These are phyloP conservation scores for Phyllotreta cruciferae DNA, from an alignment of 2,888 invertebrate species.

Conservation along the genomic window DNA sequence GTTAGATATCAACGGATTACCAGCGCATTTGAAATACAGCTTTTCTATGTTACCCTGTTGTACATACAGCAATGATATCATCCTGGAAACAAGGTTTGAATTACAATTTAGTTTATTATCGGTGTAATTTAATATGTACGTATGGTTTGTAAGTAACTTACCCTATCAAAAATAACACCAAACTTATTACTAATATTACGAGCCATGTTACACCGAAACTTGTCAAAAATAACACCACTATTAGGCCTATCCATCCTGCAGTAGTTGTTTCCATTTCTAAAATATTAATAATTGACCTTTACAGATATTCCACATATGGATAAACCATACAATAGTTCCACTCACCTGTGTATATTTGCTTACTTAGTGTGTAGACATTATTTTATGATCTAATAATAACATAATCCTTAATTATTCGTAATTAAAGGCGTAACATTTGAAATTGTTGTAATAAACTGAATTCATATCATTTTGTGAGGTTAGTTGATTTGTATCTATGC, in stretches of 20 bases:
- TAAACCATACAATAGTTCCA: background rate
- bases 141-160: slow-evolving; percentile 47
- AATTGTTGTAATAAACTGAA: slow-evolving; percentile 15
- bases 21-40: slow-evolving; percentile 54
- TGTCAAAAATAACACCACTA: slow-evolving; percentile 56
- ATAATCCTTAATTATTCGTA: slow-evolving; percentile 19
- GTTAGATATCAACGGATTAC: slow-evolving; percentile 55
- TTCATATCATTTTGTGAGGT: slow-evolving; percentile 22
- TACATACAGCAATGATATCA: slow-evolving; percentile 57
- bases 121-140: background rate
- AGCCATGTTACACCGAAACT: slow-evolving; percentile 60
- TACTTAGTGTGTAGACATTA: slow-evolving; percentile 10
- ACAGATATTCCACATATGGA: background rate
- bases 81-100: slow-evolving; percentile 48
- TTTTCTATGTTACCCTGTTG: slow-evolving; percentile 57
- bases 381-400: slow-evolving; percentile 15
- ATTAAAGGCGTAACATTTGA: slow-evolving; percentile 6
- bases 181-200: slow-evolving; percentile 51
- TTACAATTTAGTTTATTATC: slow-evolving; percentile 5
- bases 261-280: slow-evolving; percentile 49
- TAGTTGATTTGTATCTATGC: slow-evolving; percentile 13
- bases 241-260: slow-evolving; percentile 57
- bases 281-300: slow-evolving; percentile 9
- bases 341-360: slow-evolving; percentile 13
- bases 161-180: slow-evolving; percentile 57